phyloP scores from a whole-genome alignment of 2,113 vertebrate genomes.

The Illadopsis cleaveri region DNA sequence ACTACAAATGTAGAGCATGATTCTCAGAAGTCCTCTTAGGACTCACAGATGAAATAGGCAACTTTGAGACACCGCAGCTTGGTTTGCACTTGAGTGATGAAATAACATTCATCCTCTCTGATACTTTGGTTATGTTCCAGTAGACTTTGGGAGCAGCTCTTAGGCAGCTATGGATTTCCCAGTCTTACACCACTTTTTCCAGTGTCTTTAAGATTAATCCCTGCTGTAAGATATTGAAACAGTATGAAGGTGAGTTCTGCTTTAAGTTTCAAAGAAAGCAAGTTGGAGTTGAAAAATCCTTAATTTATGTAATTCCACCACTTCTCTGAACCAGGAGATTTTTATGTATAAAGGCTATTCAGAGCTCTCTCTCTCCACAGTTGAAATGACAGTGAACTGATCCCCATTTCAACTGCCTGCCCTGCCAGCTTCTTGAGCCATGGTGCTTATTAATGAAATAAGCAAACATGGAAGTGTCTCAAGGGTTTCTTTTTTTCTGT shows the following conservation, averaged over 20 bases:
- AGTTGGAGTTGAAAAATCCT: neutral
- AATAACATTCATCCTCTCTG: neutral
- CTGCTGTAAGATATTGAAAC: neutral
- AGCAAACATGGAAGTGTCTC: neutral
- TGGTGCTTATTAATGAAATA: neutral
- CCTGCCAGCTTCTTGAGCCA: neutral
- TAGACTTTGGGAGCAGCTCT: neutral
- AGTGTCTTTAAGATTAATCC: neutral
- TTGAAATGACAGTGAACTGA: neutral
- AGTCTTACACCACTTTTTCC: neutral
- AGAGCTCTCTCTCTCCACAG: neutral
- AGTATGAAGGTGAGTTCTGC: neutral
- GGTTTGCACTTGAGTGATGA: neutral
- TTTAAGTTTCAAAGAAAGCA: neutral
- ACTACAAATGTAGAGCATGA: neutral
- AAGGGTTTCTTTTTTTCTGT: neutral
- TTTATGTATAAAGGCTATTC: neutral
- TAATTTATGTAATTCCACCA: neutral
- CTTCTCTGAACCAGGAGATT: neutral
- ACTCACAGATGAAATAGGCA: neutral
- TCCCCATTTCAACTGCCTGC: neutral
- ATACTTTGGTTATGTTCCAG: neutral
- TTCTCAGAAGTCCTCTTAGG: neutral
- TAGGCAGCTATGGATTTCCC: neutral
- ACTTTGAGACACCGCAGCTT: neutral